Percentiles rank a stretch among this genome's conserved stretches.
Conservation (phyloP, 2,797 vertebrate genomes). For the Channa striata region DNA sequence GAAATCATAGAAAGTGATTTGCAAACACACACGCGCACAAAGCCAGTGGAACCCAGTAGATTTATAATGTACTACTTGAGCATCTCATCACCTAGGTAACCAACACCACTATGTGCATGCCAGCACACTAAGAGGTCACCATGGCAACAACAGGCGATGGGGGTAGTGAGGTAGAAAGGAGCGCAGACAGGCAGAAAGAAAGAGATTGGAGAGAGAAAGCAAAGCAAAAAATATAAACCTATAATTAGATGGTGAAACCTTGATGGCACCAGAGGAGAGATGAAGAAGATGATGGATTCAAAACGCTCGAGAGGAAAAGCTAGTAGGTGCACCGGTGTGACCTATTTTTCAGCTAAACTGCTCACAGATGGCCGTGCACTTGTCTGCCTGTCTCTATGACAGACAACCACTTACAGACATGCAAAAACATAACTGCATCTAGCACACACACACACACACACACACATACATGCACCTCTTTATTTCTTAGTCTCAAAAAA, state of each 20-base stretch:
- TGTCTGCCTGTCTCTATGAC: conserved; percentile 53
- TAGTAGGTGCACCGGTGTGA: conserved; percentile 55
- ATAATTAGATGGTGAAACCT: conserved; percentile 61
- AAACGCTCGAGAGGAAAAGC: conserved; percentile 32
- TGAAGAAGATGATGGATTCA: conserved; percentile 43
- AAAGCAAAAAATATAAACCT: conserved; percentile 41
- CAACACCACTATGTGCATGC: conserved; percentile 70
- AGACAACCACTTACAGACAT: conserved; percentile 58
- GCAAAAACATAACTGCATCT: conserved; percentile 69
- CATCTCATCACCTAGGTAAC: conserved; percentile 68
- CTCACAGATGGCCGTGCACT: conserved; percentile 57
- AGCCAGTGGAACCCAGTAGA: conserved; percentile 38
- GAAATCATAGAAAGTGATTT: neutral
- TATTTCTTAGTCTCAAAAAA: neutral
- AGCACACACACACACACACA: conserved; percentile 62
- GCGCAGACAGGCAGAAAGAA: conserved; percentile 38
- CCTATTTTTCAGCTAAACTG: conserved; percentile 67
- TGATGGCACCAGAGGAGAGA: conserved; percentile 45
- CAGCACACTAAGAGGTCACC: conserved; percentile 72
- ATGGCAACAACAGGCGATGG: conserved; percentile 75
- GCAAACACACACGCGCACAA: neutral
- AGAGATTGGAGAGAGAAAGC: conserved; percentile 41
- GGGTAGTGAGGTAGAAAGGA: conserved; percentile 64
- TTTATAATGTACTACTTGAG: conserved; percentile 72
- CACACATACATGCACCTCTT: conserved; percentile 25